Conservation (phyloP, 2,888 invertebrate genomes). For the Polyommatus icarus region DNA sequence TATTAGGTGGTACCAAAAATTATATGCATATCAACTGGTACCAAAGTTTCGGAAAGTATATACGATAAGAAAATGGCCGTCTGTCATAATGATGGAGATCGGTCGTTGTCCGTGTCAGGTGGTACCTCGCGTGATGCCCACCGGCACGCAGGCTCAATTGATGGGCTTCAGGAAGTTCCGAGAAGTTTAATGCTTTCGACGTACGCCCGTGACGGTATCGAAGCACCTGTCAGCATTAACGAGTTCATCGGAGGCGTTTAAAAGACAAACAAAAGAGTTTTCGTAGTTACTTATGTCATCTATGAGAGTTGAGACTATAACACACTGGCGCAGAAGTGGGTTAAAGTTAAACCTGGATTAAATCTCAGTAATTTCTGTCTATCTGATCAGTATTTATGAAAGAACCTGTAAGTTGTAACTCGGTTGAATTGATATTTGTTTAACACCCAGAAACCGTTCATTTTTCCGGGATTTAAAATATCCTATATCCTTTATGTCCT, state of each 20-base stretch:
- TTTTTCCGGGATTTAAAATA: no score
- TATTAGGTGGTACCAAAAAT: not conserved
- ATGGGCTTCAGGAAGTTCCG: slow-evolving; percentile 15
- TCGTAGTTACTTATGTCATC: no score
- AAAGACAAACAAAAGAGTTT: not conserved
- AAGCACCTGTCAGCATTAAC: not conserved
- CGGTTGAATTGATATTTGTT: no score
- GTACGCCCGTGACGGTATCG: not conserved
- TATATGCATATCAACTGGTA: not conserved
- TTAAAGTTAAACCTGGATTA: no score
- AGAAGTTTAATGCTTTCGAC: slow-evolving; percentile 6
- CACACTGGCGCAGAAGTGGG: no score
- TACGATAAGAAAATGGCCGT: slow-evolving; percentile 22
- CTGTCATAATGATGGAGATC: slow-evolving; percentile 32
- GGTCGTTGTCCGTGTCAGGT: slow-evolving; percentile 43
- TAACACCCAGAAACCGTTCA: no score
- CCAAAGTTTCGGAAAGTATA: not conserved
- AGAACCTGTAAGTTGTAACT: no score
- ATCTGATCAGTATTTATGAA: no score
- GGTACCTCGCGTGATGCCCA: slow-evolving; percentile 43
- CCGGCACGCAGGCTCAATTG: slow-evolving; percentile 19
- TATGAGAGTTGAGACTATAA: no score
- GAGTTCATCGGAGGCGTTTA: not conserved
- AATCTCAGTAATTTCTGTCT: no score
- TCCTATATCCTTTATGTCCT: no score